phyloP scores from a whole-genome alignment of 2,797 vertebrate species.

The Pangasius macronema region DNA sequence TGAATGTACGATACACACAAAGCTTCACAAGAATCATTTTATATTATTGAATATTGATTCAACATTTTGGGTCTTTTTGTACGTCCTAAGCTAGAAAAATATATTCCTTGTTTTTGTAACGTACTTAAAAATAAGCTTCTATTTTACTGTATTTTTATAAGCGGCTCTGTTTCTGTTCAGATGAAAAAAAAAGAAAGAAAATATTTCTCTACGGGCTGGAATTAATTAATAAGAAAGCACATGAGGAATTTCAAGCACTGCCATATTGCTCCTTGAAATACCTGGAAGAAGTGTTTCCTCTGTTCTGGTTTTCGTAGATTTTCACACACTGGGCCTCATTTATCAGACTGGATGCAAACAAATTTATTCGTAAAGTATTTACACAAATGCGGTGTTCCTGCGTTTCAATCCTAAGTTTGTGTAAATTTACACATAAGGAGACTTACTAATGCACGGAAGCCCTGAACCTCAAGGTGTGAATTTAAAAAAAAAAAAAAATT shows the following conservation, averaged over 20 bases:
- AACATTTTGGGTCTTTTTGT: slow-evolving; percentile 5
- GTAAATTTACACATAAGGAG: neutral
- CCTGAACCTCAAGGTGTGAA: neutral
- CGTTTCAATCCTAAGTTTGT: neutral
- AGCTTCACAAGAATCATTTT: neutral
- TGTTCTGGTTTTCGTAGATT: neutral
- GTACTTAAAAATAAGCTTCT: neutral
- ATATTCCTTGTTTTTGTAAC: neutral
- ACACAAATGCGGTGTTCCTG: neutral
- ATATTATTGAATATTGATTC: neutral
- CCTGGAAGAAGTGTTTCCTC: too few relatives aligned
- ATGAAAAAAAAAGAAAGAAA: neutral
- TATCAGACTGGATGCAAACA: neutral
- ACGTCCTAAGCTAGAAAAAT: neutral
- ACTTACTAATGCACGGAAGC: neutral
- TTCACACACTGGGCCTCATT: slow-evolving; percentile 2
- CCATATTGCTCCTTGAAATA: neutral
- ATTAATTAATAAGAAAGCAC: neutral
- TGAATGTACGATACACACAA: neutral
- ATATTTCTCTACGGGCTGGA: neutral
- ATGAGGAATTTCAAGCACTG: neutral
- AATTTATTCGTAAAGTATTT: neutral
- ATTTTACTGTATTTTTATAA: neutral
- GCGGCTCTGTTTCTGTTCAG: neutral
- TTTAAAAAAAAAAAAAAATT: too few relatives aligned